phyloP scores from a whole-genome alignment of 2,797 vertebrate genomes.

The Micrastur ruficollis region DNA sequence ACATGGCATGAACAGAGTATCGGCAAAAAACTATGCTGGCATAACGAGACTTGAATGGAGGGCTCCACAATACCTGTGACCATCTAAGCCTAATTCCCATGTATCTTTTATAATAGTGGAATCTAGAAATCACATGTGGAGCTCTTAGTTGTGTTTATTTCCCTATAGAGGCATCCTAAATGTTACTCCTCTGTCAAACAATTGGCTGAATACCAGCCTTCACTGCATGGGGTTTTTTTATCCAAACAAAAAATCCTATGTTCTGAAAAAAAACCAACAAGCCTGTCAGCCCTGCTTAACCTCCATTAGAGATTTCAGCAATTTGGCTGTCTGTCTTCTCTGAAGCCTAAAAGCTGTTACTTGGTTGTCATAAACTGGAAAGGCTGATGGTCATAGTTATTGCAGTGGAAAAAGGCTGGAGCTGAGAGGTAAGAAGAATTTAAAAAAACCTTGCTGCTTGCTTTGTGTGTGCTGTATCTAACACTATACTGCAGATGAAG shows the following conservation, averaged over 20 bases:
- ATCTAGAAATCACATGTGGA: neutral
- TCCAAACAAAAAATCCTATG: neutral
- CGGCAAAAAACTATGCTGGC: neutral
- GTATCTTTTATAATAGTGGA: neutral
- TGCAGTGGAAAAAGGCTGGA: neutral
- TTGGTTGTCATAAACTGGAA: neutral
- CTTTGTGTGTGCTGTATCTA: neutral
- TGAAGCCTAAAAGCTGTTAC: neutral
- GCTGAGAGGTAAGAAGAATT: neutral
- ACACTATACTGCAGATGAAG: neutral
- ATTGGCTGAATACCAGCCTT: neutral
- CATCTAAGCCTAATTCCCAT: neutral
- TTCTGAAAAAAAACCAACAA: neutral
- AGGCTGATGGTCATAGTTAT: neutral
- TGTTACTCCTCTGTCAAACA: neutral
- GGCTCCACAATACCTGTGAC: neutral
- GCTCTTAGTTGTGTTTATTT: neutral
- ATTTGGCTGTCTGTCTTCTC: neutral
- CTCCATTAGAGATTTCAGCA: neutral
- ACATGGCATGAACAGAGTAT: neutral
- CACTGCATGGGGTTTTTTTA: neutral
- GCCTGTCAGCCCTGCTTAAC: neutral
- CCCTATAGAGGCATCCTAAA: neutral
- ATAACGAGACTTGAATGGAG: neutral
- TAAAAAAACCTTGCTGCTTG: neutral